These are phyloP conservation scores for Callyntrura guangdongensis DNA, from an alignment of 2,888 invertebrate genomes.

Conservation along the genomic window DNA sequence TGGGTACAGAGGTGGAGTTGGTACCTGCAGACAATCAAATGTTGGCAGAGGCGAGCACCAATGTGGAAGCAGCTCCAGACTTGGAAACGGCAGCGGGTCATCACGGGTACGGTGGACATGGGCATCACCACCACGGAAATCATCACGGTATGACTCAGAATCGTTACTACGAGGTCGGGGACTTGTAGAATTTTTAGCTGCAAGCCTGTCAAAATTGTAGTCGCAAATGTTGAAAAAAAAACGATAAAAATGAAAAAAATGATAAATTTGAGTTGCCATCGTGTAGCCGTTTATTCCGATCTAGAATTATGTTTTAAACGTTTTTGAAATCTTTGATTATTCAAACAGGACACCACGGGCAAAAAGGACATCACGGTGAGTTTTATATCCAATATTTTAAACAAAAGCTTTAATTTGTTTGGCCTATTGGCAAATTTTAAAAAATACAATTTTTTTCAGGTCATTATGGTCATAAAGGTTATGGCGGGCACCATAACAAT, in stretches of 20 bases:
- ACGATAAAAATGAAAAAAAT: too few relatives aligned
- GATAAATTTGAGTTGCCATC: too few relatives aligned
- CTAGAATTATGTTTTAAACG: too few relatives aligned
- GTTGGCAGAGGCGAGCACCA: slow-evolving; percentile 25
- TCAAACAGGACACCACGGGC: slow-evolving; percentile 59
- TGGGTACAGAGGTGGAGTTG: slow-evolving; percentile 26
- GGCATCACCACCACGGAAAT: slow-evolving; percentile 71
- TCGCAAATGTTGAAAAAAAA: too few relatives aligned
- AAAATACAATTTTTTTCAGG: slow-evolving; percentile 8
- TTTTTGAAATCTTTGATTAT: too few relatives aligned
- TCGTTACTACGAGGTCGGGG: too few relatives aligned
- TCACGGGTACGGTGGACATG: slow-evolving; percentile 73
- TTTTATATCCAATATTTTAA: too few relatives aligned
- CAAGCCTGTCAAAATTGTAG: too few relatives aligned
- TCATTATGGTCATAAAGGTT: slow-evolving; percentile 61
- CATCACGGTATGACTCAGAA: not conserved
- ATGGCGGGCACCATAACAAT: slow-evolving; percentile 70
- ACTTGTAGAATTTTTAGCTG: too few relatives aligned
- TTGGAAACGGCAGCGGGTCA: slow-evolving; percentile 71
- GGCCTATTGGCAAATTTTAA: not conserved
- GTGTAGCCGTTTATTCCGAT: too few relatives aligned
- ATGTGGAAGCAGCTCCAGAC: slow-evolving; percentile 33
- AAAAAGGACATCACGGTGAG: slow-evolving; percentile 70
- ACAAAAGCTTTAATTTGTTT: too few relatives aligned
- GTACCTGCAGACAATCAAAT: slow-evolving; percentile 62